phyloP scores from a whole-genome alignment of 2,113 vertebrate genomes.

The Aphelocoma coerulescens region DNA sequence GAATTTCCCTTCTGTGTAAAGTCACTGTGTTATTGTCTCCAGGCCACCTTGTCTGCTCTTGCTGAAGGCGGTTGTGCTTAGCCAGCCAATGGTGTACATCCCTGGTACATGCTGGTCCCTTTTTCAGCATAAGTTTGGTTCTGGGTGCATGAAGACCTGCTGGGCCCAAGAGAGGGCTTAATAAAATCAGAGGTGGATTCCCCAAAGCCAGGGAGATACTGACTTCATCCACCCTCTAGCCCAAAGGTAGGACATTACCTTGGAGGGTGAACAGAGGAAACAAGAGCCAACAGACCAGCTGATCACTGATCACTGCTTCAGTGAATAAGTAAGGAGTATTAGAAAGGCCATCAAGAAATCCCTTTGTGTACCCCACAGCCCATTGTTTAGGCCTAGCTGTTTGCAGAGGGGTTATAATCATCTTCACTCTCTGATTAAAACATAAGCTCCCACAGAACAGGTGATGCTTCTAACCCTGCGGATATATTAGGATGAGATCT shows the following conservation, averaged over 20 bases:
- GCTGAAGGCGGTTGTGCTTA: neutral
- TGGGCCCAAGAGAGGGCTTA: neutral
- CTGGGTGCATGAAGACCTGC: neutral
- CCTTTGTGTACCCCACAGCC: neutral
- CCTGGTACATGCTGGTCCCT: neutral
- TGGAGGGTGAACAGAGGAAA: neutral
- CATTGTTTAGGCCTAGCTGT: neutral
- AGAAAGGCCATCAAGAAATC: neutral
- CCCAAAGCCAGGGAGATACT: neutral
- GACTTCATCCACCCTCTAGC: neutral
- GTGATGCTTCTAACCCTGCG: neutral
- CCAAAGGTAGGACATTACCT: neutral
- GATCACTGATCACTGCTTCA: neutral
- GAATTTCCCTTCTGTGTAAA: neutral
- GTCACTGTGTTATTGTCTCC: neutral
- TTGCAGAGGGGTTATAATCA: neutral
- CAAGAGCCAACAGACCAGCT: neutral
- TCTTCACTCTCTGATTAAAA: neutral
- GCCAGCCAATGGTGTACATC: neutral
- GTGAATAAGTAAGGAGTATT: neutral
- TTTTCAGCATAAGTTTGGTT: neutral
- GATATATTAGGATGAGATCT: neutral
- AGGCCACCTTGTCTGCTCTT: neutral
- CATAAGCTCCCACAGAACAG: neutral
- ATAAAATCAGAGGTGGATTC: neutral